Evolutionary conservation across 2,113 vertebrate genomes (phyloP).

Genomic region (Myotis davidii): DNA sequence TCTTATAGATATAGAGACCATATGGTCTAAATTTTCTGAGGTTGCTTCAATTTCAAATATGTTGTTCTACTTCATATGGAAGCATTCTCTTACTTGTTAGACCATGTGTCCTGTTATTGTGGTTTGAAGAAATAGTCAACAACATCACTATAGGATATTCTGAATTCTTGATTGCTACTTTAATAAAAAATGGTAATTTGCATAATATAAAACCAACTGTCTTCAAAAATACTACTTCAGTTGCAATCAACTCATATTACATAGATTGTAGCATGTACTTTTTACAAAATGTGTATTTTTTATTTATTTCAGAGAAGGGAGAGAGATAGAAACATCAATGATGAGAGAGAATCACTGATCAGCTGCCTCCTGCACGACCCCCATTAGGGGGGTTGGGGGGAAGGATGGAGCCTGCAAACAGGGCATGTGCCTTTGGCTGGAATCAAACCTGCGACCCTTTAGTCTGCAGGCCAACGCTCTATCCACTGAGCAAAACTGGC

Average conservation of each 20-base stretch:
- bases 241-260: neutral
- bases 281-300: too few relatives aligned
- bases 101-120: neutral
- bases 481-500: too few relatives aligned
- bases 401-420: too few relatives aligned
- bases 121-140: neutral
- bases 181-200: neutral
- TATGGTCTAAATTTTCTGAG: neutral
- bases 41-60: neutral
- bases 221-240: conserved; percentile 29
- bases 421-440: too few relatives aligned
- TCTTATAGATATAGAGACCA: neutral
- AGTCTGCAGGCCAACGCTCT: too few relatives aligned
- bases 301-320: too few relatives aligned
- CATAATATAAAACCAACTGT: neutral
- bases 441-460: too few relatives aligned
- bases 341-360: too few relatives aligned
- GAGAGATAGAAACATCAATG: too few relatives aligned
- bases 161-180: neutral
- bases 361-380: too few relatives aligned
- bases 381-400: too few relatives aligned
- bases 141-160: neutral
- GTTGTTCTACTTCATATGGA: neutral
- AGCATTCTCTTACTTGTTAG: neutral
- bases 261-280: neutral